Conservation (phyloP, 2,888 invertebrate species). For the Drosophila gaucha region DNA sequence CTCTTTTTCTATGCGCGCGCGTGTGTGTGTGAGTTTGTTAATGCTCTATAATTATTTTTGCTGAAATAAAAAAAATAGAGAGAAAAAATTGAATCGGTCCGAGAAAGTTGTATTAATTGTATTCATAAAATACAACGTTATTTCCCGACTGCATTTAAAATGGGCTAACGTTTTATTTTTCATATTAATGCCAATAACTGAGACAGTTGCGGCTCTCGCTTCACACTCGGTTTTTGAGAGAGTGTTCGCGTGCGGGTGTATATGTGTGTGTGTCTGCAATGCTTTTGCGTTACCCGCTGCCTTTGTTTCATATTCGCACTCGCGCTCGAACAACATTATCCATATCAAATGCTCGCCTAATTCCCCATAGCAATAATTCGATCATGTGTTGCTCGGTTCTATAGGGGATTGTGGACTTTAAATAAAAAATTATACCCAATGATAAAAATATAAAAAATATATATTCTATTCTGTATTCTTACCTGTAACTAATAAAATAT, state of each 20-base stretch:
- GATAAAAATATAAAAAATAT: conserved; percentile 4
- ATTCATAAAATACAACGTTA: conserved; percentile 12
- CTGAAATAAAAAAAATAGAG: too few relatives aligned
- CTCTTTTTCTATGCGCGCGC: conserved; percentile 51
- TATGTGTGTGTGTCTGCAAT: conserved; percentile 60
- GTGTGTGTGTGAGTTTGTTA: conserved; percentile 40
- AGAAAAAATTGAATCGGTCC: conserved; percentile 7
- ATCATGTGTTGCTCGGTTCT: conserved; percentile 63
- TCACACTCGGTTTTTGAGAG: conserved; percentile 37
- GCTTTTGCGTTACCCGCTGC: conserved; percentile 70
- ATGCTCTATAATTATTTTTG: conserved; percentile 48
- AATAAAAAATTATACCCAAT: conserved; percentile 7
- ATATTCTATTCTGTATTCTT: not conserved
- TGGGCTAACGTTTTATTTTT: conserved; percentile 33
- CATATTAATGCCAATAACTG: conserved; percentile 32
- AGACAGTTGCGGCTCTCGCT: conserved; percentile 28
- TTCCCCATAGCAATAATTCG: conserved; percentile 57
- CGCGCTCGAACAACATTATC: conserved; percentile 55
- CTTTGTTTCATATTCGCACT: conserved; percentile 66
- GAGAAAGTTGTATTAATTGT: conserved; percentile 3
- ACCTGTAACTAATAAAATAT: conserved; percentile 21
- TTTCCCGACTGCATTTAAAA: not conserved
- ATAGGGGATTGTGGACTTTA: conserved; percentile 27
- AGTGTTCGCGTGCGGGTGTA: conserved; percentile 20
- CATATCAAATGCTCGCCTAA: conserved; percentile 70